A percentile compares a stretch with the other conserved stretches of the same genome.
phyloP scores from a whole-genome alignment of 2,113 vertebrate genomes.

The Malurus alboscapulatus region DNA sequence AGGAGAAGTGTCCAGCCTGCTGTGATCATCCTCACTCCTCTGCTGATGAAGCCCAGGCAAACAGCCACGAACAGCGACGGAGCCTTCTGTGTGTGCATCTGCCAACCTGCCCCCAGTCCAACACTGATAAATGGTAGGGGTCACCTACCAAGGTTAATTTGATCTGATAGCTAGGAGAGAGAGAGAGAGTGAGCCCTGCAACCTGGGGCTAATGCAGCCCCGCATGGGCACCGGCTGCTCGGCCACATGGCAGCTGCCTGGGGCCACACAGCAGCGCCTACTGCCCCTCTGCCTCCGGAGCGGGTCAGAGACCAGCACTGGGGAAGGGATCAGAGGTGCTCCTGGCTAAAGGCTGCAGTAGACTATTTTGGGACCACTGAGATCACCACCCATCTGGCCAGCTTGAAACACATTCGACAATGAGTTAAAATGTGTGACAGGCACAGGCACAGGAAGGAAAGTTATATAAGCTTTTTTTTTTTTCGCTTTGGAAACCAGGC shows the following conservation, averaged over 20 bases:
- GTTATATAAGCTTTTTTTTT: constrained; percentile 6
- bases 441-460: background rate
- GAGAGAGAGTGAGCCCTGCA: background rate
- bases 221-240: background rate
- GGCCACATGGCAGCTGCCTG: constrained; percentile 43
- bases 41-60: background rate
- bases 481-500: background rate
- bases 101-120: background rate
- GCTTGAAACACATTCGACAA: constrained; percentile 23
- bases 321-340: background rate
- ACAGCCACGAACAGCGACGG: accelerated
- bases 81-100: constrained; percentile 19
- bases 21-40: background rate
- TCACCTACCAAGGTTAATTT: constrained; percentile 55
- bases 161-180: constrained; percentile 23
- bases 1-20: background rate
- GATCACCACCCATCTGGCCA: constrained; percentile 65
- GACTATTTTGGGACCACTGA: constrained; percentile 47
- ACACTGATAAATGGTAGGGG: background rate
- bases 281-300: background rate
- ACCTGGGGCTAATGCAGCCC: constrained; percentile 35
- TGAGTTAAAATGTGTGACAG: constrained; percentile 38
- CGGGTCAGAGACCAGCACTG: background rate
- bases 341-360: background rate
- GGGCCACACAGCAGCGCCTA: background rate